These are phyloP conservation scores for Centropristis striata DNA, from an alignment of 2,113 vertebrate genomes.

Conservation along the genomic window DNA sequence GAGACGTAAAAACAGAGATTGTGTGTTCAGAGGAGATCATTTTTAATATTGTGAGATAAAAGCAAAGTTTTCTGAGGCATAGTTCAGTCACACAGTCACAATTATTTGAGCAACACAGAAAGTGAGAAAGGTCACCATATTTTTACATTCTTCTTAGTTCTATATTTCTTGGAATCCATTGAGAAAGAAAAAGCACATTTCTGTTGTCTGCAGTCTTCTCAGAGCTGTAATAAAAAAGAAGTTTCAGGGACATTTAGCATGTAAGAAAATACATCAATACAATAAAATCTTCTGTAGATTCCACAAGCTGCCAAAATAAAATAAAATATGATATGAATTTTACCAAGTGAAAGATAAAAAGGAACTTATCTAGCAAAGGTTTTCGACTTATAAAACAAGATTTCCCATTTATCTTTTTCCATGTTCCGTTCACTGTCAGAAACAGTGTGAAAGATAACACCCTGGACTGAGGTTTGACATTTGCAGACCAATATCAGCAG, in stretches of 20 bases:
- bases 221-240: not conserved
- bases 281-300: conserved; percentile 3
- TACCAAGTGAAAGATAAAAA: conserved; percentile 9
- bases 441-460: conserved; percentile 42
- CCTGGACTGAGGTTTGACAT: conserved; percentile 58
- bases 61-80: not conserved
- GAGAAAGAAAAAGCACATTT: conserved; percentile 16
- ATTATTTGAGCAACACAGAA: not conserved
- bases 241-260: not conserved
- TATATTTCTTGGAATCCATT: not conserved
- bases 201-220: not conserved
- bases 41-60: not conserved
- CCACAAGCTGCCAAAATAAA: not conserved
- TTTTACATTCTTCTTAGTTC: not conserved
- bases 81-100: not conserved
- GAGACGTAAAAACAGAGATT: not conserved
- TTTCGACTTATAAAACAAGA: conserved; percentile 37
- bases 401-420: conserved; percentile 39
- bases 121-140: not conserved
- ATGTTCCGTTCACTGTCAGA: conserved; percentile 33
- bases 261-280: not conserved
- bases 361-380: conserved; percentile 24
- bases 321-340: conserved; percentile 25
- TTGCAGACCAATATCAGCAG: conserved; percentile 61
- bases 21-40: conserved; percentile 14